phyloP scores from a whole-genome alignment of 1,140 invertebrate species.

The Anagrus nilaparvatae region DNA sequence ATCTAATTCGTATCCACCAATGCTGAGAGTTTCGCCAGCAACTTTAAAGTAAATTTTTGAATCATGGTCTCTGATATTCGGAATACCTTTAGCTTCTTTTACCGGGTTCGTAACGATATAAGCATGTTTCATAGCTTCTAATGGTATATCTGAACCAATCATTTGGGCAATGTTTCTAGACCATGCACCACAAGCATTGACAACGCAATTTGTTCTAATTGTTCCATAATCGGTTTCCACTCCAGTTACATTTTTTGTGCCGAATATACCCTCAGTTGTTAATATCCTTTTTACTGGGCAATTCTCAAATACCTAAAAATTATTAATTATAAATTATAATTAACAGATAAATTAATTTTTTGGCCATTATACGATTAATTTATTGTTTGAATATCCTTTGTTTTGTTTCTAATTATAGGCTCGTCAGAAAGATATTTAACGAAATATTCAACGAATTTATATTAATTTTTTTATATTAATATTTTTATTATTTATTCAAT shows the following conservation, averaged over 20 bases:
- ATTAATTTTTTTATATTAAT: too few species aligned
- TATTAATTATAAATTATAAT: too few species aligned
- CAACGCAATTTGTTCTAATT: constrained; percentile 62
- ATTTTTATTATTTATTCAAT: too few species aligned
- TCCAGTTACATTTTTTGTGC: constrained; percentile 59
- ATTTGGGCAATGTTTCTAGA: constrained; percentile 60
- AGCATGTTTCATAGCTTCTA: constrained; percentile 77
- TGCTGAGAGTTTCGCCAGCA: constrained; percentile 67
- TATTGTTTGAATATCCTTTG: too few species aligned
- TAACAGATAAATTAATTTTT: too few species aligned
- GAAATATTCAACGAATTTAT: too few species aligned
- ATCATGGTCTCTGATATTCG: constrained; percentile 80
- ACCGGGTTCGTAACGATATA: constrained; percentile 76
- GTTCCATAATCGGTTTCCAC: constrained; percentile 62
- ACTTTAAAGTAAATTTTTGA: constrained; percentile 71
- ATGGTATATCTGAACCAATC: constrained; percentile 60
- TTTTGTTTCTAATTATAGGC: too few species aligned
- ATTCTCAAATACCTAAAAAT: constrained; percentile 64
- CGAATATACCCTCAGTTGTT: constrained; percentile 46
- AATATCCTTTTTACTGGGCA: constrained; percentile 60
- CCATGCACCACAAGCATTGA: constrained; percentile 75
- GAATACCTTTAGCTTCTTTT: constrained; percentile 57
- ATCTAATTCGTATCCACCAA: constrained; percentile 83
- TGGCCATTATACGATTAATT: too few species aligned
- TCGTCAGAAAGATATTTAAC: too few species aligned